phyloP scores from a whole-genome alignment of 2,113 vertebrate genomes.

The Crotalus horridus region DNA sequence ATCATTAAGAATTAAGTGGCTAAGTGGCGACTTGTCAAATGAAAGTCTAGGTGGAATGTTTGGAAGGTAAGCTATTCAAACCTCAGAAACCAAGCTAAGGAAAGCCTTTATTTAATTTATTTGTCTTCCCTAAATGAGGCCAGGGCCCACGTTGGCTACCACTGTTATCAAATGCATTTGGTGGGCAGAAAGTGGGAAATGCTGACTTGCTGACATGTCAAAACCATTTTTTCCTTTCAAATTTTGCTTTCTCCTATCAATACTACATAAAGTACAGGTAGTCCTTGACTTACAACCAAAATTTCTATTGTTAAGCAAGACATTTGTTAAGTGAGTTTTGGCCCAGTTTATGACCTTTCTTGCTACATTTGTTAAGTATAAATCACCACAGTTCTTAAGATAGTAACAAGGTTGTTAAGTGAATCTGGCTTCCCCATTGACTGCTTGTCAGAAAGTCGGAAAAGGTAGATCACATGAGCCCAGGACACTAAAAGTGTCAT shows the following conservation, averaged over 20 bases:
- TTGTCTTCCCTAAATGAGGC: not conserved
- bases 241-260: not conserved
- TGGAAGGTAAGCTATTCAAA: not conserved
- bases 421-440: too few relatives aligned
- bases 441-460: too few relatives aligned
- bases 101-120: not conserved
- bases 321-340: too few relatives aligned
- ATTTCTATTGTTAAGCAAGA: too few relatives aligned
- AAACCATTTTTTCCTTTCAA: not conserved
- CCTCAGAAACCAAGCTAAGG: not conserved
- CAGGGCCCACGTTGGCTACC: not conserved
- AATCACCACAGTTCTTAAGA: too few relatives aligned
- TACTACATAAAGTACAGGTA: too few relatives aligned
- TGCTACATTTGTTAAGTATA: too few relatives aligned
- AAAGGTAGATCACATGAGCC: too few relatives aligned
- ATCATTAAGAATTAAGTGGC: not conserved
- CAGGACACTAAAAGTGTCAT: too few relatives aligned
- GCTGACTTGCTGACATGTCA: not conserved
- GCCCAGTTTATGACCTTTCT: too few relatives aligned
- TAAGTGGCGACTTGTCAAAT: not conserved
- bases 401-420: too few relatives aligned
- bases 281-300: too few relatives aligned
- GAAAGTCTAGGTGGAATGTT: not conserved
- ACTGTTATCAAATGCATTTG: not conserved
- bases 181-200: not conserved